Evolutionary conservation across 2,113 vertebrate genomes (phyloP), one percentile per base, ranked within the genome.

Genomic region (Stegastes partitus): DNA sequence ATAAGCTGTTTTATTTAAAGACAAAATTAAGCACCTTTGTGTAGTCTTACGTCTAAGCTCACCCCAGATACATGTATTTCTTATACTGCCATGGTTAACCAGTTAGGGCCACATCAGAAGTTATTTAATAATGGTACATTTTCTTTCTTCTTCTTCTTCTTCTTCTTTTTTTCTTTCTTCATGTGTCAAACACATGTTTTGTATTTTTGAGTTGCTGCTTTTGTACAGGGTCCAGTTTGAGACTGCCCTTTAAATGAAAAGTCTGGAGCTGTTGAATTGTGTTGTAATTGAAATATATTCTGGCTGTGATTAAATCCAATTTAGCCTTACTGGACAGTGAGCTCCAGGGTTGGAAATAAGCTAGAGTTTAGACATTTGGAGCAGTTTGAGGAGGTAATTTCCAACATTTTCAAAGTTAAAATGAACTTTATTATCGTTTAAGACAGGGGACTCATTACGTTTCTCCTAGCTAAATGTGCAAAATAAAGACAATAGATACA

Each of bases 201-300:
- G 18, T 84, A 57, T 54, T 85, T 86, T 85, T 89, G 21, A 66
- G 86, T 89, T 92, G 85, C 88, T 91, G 79, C 82, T 87, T 91
- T 81, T 89, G 45, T 85, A 87, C 73, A 79, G 74, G 80, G 76
- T 87, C 73, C 79, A 79, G 72, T 90, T 65, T 83, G 74, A 89
- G 50, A 82, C 71, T 79, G 59, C 68, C 89, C 81, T 87, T 86
- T 62, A 82, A 81, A 88, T 74, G 42, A 75, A 54, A 69, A 68
- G 61, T 82, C 47, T 57, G 58, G 42, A 80, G 64, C 65, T 62
- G 58, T 81, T 71, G 37, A 75, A 72, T 58, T 79, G 34, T 78
- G 45, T 39, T 51, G 28, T 72, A 58, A 65, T n/a, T 73, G 11
- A 73, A 51, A 51, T 49, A 69, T 64, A 50, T 74, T 68, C 49